Evolutionary conservation across 2,113 vertebrate genomes (phyloP), one percentile per base, ranked within the genome.

Genomic region (Sinocyclocheilus maitianheensis): DNA sequence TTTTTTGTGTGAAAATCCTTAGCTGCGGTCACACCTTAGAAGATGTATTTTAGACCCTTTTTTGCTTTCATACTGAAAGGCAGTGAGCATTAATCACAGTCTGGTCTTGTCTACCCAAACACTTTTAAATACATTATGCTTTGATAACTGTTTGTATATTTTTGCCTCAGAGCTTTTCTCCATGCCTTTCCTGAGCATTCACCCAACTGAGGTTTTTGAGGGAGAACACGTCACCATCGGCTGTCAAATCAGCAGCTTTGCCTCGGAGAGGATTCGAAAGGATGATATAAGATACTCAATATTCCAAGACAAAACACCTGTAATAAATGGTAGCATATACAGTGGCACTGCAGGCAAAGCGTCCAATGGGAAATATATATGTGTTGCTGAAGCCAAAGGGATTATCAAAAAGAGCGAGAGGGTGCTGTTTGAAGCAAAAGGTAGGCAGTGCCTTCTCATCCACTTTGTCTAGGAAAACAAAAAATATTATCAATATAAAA

Each of bases 111-210:
- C 46, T 48, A 11, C 9, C 46, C 46, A 12, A 48, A 48, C 46
- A 48, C 9, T 48, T 48, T 11, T 48, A 48, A 48, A 48, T 48
- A 48, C 3, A 48, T 48, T 48, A 48, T 48, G 10, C 10, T n/a
- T 53, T 51, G n/a, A 81, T 81, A 69, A 82, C 24, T 20, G 58
- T 5, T 82, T 34, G 13, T 16, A 22, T 53, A 53, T 82, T 53
- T 69, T 81, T 81, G n/a, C 34, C 46, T 84, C 91, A 96, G 95
- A 95, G 82, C 91, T 96, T 48, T 96, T 95, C 83, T 95, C 94
- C 1, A 74, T n/a, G 6, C 95, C 95, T 11, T 90, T 87, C 0
- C 88, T 96, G 84, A 90, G 46, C 43, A 81, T 92, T 79, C 78
- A 53, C 7, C 92, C 93, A 0, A 2, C 8, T 0, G 88, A 92